Evolutionary conservation across 2,888 invertebrate genomes (phyloP), one percentile per base, ranked within the genome.

Genomic region (Cataglyphis cursor): DNA sequence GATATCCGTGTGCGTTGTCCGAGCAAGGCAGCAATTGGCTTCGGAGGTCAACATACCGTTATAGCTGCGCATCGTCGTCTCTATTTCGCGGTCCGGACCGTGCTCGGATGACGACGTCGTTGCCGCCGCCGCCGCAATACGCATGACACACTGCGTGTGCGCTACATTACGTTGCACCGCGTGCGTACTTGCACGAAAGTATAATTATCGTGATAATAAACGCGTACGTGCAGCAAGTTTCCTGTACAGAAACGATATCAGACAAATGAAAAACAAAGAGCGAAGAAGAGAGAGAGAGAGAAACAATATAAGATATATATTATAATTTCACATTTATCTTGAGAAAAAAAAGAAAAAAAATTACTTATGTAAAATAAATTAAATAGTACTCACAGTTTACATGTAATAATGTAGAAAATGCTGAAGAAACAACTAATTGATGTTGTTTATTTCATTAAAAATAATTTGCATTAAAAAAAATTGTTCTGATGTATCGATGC

Each of bases 1-100:
- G 24, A 66, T 35, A 44, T 83, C 51, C 84, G 73, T 82, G 68
- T 65, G 72, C 70, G 66, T 73, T 64, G 85, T 66, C 85, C 86
- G 66, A 72, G 84, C 78, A 73, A 51, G 78, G 88, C 86, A 82
- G 81, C 84, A 85, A 84, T 85, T 81, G 85, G 85, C 87, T 87
- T 87, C 87, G 88, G 89, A 91, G 92, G 91, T 91, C 90, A 88
- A 90, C 88, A 90, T 91, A 91, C 91, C 89, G 92, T 92, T 92
- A 92, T 85, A 78, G 80, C 88, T 70, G 41, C 70, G 80, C 78
- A 80, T 85, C 64, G 18, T n/a, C 85, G 84, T 85, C 82, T 86
- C 84, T 85, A 84, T 85, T 82, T 81, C 81, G 35, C 64, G 59
- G 44, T 65, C 35, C 61, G 72, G 64, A 72, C 65, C 66, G 75